phyloP scores from a whole-genome alignment of 1,140 invertebrate genomes.

The Drosophila melanica region DNA sequence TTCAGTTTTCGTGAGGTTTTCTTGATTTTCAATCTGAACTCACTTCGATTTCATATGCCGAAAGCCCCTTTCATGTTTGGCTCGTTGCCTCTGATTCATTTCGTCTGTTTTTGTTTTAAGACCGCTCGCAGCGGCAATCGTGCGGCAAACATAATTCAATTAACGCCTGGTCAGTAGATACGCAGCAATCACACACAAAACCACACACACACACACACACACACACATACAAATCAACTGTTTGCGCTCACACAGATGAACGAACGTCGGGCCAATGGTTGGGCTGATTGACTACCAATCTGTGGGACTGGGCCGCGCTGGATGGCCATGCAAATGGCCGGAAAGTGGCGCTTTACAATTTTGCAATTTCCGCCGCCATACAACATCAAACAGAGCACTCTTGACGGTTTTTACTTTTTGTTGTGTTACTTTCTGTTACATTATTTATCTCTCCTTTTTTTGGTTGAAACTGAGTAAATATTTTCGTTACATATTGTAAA shows the following conservation, averaged over 20 bases:
- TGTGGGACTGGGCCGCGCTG: slow-evolving; percentile 3
- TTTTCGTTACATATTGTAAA: slow-evolving; percentile 57
- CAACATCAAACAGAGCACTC: slow-evolving; percentile 76
- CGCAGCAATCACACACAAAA: slow-evolving; percentile 36
- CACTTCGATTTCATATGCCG: slow-evolving; percentile 8
- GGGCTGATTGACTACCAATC: slow-evolving; percentile 22
- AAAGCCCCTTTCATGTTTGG: slow-evolving; percentile 9
- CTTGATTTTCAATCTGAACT: slow-evolving; percentile 1
- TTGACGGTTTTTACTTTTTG: slow-evolving; percentile 23
- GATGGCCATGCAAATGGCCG: slow-evolving; percentile 61
- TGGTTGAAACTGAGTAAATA: slow-evolving; percentile 65
- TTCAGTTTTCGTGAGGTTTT: neutral
- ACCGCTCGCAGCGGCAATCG: slow-evolving; percentile 59
- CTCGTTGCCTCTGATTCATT: slow-evolving; percentile 20
- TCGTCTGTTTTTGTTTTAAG: slow-evolving; percentile 31
- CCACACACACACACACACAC: slow-evolving; percentile 18
- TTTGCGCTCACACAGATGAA: slow-evolving; percentile 4
- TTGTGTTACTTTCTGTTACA: slow-evolving; percentile 12
- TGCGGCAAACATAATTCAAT: slow-evolving; percentile 81
- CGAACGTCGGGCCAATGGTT: slow-evolving; percentile 1
- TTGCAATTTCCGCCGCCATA: slow-evolving; percentile 71
- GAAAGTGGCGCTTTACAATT: slow-evolving; percentile 78
- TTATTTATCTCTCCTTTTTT: slow-evolving; percentile 35
- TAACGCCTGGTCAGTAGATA: slow-evolving; percentile 67
- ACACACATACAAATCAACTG: slow-evolving; percentile 17